Evolutionary conservation across 2,113 vertebrate genomes (phyloP).

Genomic region (Paedocypris sp.): DNA sequence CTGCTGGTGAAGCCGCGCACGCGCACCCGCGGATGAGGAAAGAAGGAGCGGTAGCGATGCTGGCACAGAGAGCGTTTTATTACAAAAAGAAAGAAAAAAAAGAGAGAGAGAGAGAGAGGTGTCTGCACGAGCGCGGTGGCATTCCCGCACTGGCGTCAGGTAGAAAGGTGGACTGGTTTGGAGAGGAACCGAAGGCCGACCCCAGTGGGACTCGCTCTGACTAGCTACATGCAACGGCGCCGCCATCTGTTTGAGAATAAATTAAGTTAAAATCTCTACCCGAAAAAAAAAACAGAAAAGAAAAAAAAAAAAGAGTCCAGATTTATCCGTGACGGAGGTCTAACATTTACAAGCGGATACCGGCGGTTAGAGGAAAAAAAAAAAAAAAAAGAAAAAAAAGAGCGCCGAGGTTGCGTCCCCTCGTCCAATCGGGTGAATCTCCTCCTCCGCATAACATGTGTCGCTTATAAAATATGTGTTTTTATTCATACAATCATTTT

Average conservation of each 20-base stretch:
- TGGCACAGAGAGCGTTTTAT: constrained; percentile 41
- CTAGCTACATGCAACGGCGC: constrained; percentile 63
- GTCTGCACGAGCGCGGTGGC: constrained; percentile 23
- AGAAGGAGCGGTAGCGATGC: too few relatives aligned
- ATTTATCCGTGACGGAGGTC: too few relatives aligned
- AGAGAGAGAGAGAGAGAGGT: constrained; percentile 28
- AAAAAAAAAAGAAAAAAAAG: too few relatives aligned
- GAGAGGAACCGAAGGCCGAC: constrained; percentile 26
- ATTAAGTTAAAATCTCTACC: constrained; percentile 79
- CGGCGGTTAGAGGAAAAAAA: too few relatives aligned
- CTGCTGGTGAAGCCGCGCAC: too few relatives aligned
- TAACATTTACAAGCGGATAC: constrained; percentile 88
- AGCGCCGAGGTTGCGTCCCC: constrained; percentile 78
- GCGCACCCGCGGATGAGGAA: too few relatives aligned
- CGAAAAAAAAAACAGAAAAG: too few relatives aligned
- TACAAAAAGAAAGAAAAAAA: constrained; percentile 32
- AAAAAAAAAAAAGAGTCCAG: too few relatives aligned
- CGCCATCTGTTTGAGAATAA: constrained; percentile 75
- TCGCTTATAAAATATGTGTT: constrained; percentile 82
- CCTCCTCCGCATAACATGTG: constrained; percentile 78
- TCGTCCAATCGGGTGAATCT: constrained; percentile 79
- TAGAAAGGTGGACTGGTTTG: constrained; percentile 30
- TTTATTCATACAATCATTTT: constrained; percentile 94
- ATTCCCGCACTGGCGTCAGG: constrained; percentile 16
- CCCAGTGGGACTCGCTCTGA: constrained; percentile 28